These are phyloP conservation scores for Hirtodrosophila confusa DNA, from an alignment of 2,888 invertebrate genomes.

Conservation along the genomic window DNA sequence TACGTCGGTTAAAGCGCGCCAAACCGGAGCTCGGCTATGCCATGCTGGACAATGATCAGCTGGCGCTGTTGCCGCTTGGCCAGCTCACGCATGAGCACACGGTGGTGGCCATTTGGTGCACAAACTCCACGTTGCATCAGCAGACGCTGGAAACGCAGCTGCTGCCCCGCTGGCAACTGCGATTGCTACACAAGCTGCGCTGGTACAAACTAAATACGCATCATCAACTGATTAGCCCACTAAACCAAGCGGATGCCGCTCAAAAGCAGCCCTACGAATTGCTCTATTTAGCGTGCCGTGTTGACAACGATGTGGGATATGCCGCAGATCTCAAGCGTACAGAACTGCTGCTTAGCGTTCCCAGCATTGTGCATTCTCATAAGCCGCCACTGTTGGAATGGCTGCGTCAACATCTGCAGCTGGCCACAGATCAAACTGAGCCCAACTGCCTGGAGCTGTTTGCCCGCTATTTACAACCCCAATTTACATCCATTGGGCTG, in stretches of 20 bases:
- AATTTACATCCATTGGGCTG: constrained; percentile 93
- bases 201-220: constrained; percentile 90
- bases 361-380: constrained; percentile 97
- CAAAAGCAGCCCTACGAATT: constrained; percentile 95
- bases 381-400: constrained; percentile 94
- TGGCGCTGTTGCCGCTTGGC: constrained; percentile 89
- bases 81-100: constrained; percentile 87
- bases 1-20: constrained; percentile 90
- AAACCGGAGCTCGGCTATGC: constrained; percentile 87
- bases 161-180: constrained; percentile 91
- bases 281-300: constrained; percentile 87
- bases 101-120: constrained; percentile 95
- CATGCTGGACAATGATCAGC: constrained; percentile 91
- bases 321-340: constrained; percentile 82
- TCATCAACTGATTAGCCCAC: constrained; percentile 88
- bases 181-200: constrained; percentile 90
- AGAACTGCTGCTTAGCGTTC: constrained; percentile 91
- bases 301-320: constrained; percentile 45
- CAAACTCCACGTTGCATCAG: constrained; percentile 91
- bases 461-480: constrained; percentile 94
- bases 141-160: constrained; percentile 88
- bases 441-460: constrained; percentile 92
- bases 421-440: constrained; percentile 20
- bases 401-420: constrained; percentile 84
- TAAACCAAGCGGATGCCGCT: constrained; percentile 81